Conservation (phyloP, 2,797 vertebrate genomes). For the Manis crassicaudata region DNA sequence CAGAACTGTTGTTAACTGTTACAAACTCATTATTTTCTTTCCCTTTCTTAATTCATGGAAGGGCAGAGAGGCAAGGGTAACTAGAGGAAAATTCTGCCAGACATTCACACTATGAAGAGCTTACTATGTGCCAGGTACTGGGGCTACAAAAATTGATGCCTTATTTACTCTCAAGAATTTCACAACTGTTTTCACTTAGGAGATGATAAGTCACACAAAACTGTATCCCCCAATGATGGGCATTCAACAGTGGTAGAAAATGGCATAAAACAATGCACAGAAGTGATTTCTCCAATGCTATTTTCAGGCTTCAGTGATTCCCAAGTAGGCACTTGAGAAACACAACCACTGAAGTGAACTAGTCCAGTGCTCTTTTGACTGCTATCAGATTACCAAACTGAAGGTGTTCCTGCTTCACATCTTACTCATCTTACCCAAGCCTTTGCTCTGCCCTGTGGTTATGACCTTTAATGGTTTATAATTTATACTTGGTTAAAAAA, state of each 20-base stretch:
- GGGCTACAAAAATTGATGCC: neutral
- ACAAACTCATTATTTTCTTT: neutral
- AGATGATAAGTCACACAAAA: neutral
- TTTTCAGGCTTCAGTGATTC: neutral
- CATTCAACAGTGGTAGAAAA: neutral
- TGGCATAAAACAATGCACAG: neutral
- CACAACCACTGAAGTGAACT: neutral
- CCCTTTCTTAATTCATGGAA: slow-evolving; percentile 24
- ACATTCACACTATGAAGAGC: neutral
- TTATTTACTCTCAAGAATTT: neutral
- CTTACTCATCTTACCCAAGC: neutral
- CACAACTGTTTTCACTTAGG: neutral
- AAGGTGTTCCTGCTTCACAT: neutral
- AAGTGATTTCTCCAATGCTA: neutral
- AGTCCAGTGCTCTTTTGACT: neutral
- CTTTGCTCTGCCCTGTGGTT: neutral
- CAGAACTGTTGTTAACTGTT: neutral
- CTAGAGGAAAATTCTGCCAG: neutral
- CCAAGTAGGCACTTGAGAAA: neutral
- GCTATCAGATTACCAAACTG: neutral
- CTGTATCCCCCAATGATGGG: neutral
- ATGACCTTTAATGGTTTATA: neutral
- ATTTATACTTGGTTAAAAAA: neutral
- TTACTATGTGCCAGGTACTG: neutral
- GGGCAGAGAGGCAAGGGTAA: neutral